Evolutionary conservation across 2,888 invertebrate species (phyloP).

Genomic region (Deilephila elpenor): DNA sequence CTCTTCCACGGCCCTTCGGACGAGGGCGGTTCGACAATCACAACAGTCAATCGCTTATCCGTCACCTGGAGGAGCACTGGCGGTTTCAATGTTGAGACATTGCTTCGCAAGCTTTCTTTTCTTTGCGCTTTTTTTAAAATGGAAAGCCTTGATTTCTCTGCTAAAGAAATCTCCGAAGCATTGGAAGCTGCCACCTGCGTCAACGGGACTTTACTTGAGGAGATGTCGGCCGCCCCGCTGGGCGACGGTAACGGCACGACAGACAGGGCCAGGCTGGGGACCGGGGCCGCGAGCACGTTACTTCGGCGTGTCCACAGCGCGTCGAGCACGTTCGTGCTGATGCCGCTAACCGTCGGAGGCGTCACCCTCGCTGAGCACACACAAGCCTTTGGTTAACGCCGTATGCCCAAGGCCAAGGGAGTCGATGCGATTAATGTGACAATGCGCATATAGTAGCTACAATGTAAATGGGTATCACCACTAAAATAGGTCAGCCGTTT

Average conservation of each 20-base stretch:
- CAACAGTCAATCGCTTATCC: constrained; percentile 60
- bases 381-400: constrained; percentile 66
- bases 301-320: constrained; percentile 42
- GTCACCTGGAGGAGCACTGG: constrained; percentile 72
- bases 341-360: constrained; percentile 12
- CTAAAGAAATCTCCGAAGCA: constrained; percentile 56
- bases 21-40: constrained; percentile 65
- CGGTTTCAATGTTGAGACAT: constrained; percentile 60
- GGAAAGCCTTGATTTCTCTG: constrained; percentile 70
- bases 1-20: constrained; percentile 51
- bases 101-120: constrained; percentile 56
- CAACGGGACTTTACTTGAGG: constrained; percentile 8
- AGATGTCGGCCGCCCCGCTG: constrained; percentile 14
- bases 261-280: neutral
- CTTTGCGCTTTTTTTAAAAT: constrained; percentile 69
- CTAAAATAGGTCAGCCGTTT: neutral
- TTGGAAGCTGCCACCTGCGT: constrained; percentile 27
- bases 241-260: neutral
- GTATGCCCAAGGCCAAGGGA: constrained; percentile 30
- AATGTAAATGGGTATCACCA: neutral
- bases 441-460: neutral
- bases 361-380: constrained; percentile 65
- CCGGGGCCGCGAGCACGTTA: neutral
- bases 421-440: neutral
- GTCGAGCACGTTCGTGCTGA: constrained; percentile 37